Evolutionary conservation across 2,888 invertebrate genomes (phyloP).

Genomic region (Morpho helenor): DNA sequence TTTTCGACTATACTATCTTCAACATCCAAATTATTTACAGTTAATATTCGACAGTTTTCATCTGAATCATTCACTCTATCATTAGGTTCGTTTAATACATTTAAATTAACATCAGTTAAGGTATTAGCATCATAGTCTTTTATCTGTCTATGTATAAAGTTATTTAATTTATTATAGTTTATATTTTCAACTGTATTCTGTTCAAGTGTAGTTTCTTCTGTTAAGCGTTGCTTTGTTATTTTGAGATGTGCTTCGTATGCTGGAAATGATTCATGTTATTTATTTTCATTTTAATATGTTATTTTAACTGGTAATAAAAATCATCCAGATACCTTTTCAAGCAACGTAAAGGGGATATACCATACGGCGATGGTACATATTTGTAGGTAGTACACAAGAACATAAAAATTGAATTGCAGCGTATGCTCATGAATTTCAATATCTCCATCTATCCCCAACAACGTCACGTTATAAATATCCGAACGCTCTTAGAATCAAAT

Average conservation of each 20-base stretch:
- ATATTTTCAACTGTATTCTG: conserved; percentile 35
- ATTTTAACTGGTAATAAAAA: too few species aligned
- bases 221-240: conserved; percentile 26
- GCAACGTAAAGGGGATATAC: too few species aligned
- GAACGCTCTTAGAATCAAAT: too few species aligned
- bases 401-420: too few species aligned
- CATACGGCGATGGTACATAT: too few species aligned
- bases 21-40: conserved; percentile 5
- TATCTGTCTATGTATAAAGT: conserved; percentile 18
- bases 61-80: conserved; percentile 34
- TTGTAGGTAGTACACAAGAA: too few species aligned
- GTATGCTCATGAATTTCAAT: too few species aligned
- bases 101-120: neutral
- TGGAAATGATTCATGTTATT: conserved; percentile 14
- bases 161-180: conserved; percentile 4
- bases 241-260: conserved; percentile 58
- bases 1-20: conserved; percentile 1
- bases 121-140: conserved; percentile 1
- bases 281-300: too few species aligned
- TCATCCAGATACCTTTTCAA: too few species aligned
- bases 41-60: neutral
- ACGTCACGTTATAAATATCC: too few species aligned
- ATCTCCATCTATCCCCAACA: too few species aligned
- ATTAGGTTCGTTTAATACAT: conserved; percentile 46
- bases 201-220: conserved; percentile 20